Conservation (phyloP, 2,113 vertebrate species). For the Cyprinus carpio region DNA sequence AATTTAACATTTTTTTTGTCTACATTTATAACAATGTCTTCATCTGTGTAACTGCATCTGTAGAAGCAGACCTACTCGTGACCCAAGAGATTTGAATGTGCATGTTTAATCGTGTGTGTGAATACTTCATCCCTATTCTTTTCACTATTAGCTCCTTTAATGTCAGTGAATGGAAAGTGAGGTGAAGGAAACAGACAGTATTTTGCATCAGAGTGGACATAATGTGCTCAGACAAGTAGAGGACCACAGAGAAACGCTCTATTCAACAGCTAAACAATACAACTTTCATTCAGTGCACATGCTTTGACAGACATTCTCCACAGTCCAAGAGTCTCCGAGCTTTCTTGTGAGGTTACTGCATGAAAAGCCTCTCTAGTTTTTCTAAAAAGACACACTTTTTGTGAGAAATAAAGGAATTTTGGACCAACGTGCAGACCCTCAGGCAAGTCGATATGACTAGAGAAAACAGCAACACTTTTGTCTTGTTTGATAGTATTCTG, state of each 20-base stretch:
- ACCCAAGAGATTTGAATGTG: not conserved
- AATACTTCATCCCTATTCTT: not conserved
- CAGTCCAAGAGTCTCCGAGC: slow-evolving; percentile 63
- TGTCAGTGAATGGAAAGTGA: slow-evolving; percentile 5
- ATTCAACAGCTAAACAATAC: slow-evolving; percentile 72
- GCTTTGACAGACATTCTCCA: slow-evolving; percentile 73
- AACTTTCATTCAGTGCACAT: slow-evolving; percentile 72
- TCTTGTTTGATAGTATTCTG: slow-evolving; percentile 1
- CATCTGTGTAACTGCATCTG: not conserved
- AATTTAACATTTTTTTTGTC: not conserved
- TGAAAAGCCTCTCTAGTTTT: slow-evolving; percentile 64
- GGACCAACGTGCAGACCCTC: slow-evolving; percentile 51
- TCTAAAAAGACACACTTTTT: slow-evolving; percentile 69
- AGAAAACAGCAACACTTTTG: slow-evolving; percentile 34
- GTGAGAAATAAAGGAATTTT: slow-evolving; percentile 60
- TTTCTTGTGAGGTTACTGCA: slow-evolving; percentile 69
- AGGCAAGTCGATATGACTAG: slow-evolving; percentile 54
- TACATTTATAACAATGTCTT: not conserved
- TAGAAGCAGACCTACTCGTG: not conserved
- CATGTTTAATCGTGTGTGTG: not conserved
- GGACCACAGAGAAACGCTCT: slow-evolving; percentile 54
- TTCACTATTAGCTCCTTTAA: slow-evolving; percentile 17
- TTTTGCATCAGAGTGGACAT: slow-evolving; percentile 4
- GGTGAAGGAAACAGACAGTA: not conserved
- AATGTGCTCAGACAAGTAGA: slow-evolving; percentile 31